These are phyloP conservation scores for Yponomeuta malinellus DNA, from an alignment of 2,888 invertebrate genomes.

Conservation along the genomic window DNA sequence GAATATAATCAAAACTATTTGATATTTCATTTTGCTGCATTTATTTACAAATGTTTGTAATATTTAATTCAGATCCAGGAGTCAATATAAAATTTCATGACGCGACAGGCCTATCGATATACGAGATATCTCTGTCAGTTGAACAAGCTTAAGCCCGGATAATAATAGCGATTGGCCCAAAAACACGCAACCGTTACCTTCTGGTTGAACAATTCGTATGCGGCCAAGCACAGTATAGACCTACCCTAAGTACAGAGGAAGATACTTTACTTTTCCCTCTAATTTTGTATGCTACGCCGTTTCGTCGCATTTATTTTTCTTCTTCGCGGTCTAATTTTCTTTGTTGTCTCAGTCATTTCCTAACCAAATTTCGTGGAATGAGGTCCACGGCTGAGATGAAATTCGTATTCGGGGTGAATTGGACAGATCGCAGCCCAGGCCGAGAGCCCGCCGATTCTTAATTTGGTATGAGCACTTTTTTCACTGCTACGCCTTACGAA, in stretches of 20 bases:
- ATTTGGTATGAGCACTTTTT: constrained; percentile 29
- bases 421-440: constrained; percentile 40
- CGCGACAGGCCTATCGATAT: too few relatives aligned
- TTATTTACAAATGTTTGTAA: too few relatives aligned
- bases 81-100: too few relatives aligned
- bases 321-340: constrained; percentile 67
- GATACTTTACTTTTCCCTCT: constrained; percentile 29
- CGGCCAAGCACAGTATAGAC: background rate
- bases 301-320: constrained; percentile 71
- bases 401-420: constrained; percentile 69
- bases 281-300: constrained; percentile 70
- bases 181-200: background rate
- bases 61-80: too few relatives aligned
- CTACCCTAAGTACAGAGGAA: background rate
- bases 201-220: background rate
- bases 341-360: constrained; percentile 70
- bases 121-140: too few relatives aligned
- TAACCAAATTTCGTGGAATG: constrained; percentile 70
- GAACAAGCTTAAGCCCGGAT: too few relatives aligned
- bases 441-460: constrained; percentile 46
- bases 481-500: background rate
- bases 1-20: too few relatives aligned
- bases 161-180: too few relatives aligned
- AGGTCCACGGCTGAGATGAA: constrained; percentile 65
- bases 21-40: too few relatives aligned